Conservation (phyloP, 2,113 vertebrate species). For the Ailurus styani region DNA sequence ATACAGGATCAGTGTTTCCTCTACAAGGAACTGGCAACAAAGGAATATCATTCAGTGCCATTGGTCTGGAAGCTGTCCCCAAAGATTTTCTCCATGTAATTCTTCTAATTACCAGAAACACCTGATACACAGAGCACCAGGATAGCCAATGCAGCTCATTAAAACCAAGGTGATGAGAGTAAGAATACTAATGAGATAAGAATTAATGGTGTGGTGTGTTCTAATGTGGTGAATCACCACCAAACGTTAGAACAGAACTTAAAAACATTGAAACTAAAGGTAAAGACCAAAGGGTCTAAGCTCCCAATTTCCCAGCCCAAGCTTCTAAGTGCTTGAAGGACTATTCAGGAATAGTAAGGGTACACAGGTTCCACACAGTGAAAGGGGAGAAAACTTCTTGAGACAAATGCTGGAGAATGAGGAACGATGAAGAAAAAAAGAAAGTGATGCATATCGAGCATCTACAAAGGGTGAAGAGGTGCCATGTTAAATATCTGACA, state of each 20-base stretch:
- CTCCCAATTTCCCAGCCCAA: not conserved
- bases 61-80: conserved; percentile 30
- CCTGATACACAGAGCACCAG: conserved; percentile 38
- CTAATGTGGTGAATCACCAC: conserved; percentile 10
- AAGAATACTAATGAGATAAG: conserved; percentile 57
- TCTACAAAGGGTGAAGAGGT: not conserved
- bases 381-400: conserved; percentile 30
- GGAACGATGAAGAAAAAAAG: not conserved
- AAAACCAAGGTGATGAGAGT: conserved; percentile 45
- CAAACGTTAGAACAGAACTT: conserved; percentile 26
- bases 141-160: conserved; percentile 51
- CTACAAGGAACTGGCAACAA: conserved; percentile 49
- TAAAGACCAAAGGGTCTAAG: conserved; percentile 7
- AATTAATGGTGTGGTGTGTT: conserved; percentile 32
- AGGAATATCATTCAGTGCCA: conserved; percentile 39
- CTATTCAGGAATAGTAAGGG: not conserved
- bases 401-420: not conserved
- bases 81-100: conserved; percentile 39
- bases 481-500: not conserved
- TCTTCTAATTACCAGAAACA: conserved; percentile 60
- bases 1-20: conserved; percentile 20
- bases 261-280: conserved; percentile 1
- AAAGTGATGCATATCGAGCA: not conserved
- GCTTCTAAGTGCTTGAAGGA: conserved; percentile 34
- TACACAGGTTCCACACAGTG: not conserved